Percentiles rank a stretch among this genome's conserved stretches.
Conservation (phyloP, 2,113 vertebrate species). For the Macrotis lagotis region DNA sequence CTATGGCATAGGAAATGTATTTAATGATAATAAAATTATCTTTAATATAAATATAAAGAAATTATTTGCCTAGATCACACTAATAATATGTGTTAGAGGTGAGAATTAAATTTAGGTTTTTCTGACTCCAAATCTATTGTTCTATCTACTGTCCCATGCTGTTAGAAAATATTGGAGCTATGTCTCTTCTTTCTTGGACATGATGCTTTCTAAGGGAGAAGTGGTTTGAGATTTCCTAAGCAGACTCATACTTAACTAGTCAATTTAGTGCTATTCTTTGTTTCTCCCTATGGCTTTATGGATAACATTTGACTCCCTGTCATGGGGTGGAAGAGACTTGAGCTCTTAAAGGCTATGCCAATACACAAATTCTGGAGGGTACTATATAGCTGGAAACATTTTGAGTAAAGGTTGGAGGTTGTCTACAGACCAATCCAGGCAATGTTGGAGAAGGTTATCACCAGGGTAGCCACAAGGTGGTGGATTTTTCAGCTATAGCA, state of each 20-base stretch:
- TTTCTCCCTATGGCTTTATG: neutral
- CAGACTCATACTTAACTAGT: neutral
- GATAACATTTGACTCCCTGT: neutral
- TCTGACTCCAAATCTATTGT: neutral
- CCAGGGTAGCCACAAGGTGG: neutral
- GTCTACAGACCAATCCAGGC: neutral
- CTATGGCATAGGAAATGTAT: neutral
- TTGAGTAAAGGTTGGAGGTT: neutral
- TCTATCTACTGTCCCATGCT: neutral
- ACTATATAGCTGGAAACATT: neutral
- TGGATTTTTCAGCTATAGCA: neutral
- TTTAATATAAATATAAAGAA: neutral
- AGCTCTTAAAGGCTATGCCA: neutral
- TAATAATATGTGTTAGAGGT: neutral
- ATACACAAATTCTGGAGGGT: neutral
- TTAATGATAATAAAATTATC: neutral
- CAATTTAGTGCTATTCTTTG: neutral
- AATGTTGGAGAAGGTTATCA: neutral
- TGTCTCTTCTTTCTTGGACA: neutral
- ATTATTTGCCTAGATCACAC: neutral
- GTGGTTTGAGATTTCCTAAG: neutral
- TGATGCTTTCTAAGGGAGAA: neutral
- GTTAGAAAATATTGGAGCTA: neutral
- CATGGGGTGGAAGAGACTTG: neutral
- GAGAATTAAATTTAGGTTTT: neutral